Evolutionary conservation across 2,797 vertebrate species (phyloP).

Genomic region (Schizopygopsis pylzovi): DNA sequence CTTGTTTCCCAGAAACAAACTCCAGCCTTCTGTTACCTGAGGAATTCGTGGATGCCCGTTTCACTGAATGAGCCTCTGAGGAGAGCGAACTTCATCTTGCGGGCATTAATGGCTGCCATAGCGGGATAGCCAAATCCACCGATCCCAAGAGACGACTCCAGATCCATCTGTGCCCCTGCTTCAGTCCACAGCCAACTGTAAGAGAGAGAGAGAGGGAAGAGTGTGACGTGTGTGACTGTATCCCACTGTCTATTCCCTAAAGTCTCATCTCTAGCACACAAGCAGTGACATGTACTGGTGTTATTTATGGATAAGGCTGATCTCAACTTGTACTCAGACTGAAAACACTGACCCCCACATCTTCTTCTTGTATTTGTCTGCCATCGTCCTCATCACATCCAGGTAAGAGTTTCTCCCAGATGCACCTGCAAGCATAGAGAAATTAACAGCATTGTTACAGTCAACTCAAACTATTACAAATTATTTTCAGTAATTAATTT

Average conservation of each 20-base stretch:
- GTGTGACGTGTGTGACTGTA: slow-evolving; percentile 8
- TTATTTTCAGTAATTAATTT: background rate
- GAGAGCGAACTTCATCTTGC: slow-evolving; percentile 97
- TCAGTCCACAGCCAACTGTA: slow-evolving; percentile 96
- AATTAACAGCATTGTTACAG: background rate
- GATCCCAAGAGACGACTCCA: slow-evolving; percentile 90
- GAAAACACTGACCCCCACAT: slow-evolving; percentile 91
- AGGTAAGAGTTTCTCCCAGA: slow-evolving; percentile 91
- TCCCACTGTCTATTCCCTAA: slow-evolving; percentile 8
- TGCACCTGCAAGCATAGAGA: slow-evolving; percentile 78
- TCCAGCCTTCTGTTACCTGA: slow-evolving; percentile 79
- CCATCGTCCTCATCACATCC: slow-evolving; percentile 91
- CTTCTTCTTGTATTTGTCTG: slow-evolving; percentile 99
- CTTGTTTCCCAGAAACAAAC: slow-evolving; percentile 28
- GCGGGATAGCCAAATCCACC: slow-evolving; percentile 97
- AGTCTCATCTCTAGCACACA: background rate
- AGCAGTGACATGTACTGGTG: slow-evolving; percentile 24
- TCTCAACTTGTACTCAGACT: background rate
- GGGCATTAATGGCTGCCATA: slow-evolving; percentile 93
- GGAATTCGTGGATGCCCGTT: slow-evolving; percentile 95
- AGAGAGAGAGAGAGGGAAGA: slow-evolving; percentile 9
- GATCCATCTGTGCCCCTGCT: slow-evolving; percentile 88
- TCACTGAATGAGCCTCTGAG: slow-evolving; percentile 97
- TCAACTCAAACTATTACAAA: background rate
- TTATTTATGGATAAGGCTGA: slow-evolving; percentile 27